Conservation (phyloP, 2,797 vertebrate species). For the Triplophysa bombifrons region DNA sequence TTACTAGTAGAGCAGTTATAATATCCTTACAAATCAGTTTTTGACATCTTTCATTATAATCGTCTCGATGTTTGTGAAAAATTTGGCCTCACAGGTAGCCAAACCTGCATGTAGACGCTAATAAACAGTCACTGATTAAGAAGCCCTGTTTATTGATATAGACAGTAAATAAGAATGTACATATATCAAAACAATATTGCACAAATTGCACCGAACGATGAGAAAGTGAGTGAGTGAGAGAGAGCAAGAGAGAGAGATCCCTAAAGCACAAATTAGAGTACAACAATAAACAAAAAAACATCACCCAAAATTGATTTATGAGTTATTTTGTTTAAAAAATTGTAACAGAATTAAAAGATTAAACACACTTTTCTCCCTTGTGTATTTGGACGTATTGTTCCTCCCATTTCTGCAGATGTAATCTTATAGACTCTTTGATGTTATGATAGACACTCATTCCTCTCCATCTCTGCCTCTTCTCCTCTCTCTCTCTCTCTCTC, state of each 20-base stretch:
- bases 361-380: slow-evolving; percentile 10
- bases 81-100: slow-evolving; percentile 30
- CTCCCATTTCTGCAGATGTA: slow-evolving; percentile 41
- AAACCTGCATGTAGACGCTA: slow-evolving; percentile 43
- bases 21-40: not conserved
- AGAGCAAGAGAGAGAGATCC: not conserved
- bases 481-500: slow-evolving; percentile 18
- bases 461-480: slow-evolving; percentile 35
- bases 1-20: slow-evolving; percentile 2
- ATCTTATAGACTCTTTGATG: slow-evolving; percentile 47
- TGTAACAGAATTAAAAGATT: slow-evolving; percentile 40
- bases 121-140: slow-evolving; percentile 59
- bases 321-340: slow-evolving; percentile 44
- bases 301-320: slow-evolving; percentile 28
- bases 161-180: slow-evolving; percentile 63
- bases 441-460: slow-evolving; percentile 42
- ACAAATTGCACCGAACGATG: slow-evolving; percentile 45
- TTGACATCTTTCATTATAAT: not conserved
- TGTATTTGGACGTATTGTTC: not conserved
- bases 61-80: not conserved
- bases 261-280: not conserved
- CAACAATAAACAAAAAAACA: slow-evolving; percentile 22
- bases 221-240: slow-evolving; percentile 6
- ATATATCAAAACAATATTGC: slow-evolving; percentile 58
- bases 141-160: slow-evolving; percentile 59